phyloP scores from a whole-genome alignment of 2,797 vertebrate genomes.

The Morus bassanus region DNA sequence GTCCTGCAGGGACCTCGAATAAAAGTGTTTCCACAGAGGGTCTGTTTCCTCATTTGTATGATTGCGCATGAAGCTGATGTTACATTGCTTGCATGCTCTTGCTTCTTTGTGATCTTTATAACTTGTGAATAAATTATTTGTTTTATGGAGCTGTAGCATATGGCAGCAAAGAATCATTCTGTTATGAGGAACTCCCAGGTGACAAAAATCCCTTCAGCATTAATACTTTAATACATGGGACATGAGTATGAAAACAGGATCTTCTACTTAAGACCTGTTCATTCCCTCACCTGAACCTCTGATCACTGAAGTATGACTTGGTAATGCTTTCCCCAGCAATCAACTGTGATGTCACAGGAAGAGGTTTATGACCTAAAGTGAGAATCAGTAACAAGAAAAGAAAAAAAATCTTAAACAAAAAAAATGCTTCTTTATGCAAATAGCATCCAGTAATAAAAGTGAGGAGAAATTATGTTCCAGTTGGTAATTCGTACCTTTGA shows the following conservation, averaged over 20 bases:
- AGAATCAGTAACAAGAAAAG: neutral
- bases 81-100: neutral
- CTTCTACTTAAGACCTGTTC: neutral
- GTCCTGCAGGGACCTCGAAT: neutral
- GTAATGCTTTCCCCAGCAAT: neutral
- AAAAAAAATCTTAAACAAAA: neutral
- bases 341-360: neutral
- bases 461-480: neutral
- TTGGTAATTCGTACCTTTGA: neutral
- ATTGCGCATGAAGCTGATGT: neutral
- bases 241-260: neutral
- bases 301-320: neutral
- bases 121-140: constrained; percentile 28
- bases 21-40: neutral
- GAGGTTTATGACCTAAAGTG: neutral
- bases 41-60: neutral
- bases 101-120: neutral
- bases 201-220: neutral
- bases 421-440: neutral
- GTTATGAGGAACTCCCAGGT: neutral
- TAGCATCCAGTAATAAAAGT: neutral
- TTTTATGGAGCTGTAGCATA: constrained; percentile 37
- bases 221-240: neutral
- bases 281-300: neutral
- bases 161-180: constrained; percentile 6